Evolutionary conservation across 2,113 vertebrate species (phyloP), one percentile per base, ranked within the genome.

Genomic region (Salvator merianae): DNA sequence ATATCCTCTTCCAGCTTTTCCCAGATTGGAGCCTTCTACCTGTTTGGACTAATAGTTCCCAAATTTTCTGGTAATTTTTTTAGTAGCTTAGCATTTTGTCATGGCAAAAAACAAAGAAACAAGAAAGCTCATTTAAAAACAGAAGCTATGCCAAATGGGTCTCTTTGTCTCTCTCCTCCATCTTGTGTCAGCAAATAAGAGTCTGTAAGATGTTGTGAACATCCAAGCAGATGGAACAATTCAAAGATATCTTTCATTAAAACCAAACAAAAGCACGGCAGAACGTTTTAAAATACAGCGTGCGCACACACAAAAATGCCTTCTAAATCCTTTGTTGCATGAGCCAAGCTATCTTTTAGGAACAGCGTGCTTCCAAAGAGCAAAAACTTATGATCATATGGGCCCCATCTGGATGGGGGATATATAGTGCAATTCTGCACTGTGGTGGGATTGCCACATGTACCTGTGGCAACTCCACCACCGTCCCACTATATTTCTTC

Each of bases 91-190:
- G n/a, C n/a, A n/a, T 40, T 91, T 72, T 20, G 0, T 7, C 4
- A 7, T 2, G 38, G 20, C 7, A 2, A 66, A 70, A 47, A 71
- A 50, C n/a, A 47, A n/a, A n/a, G n/a, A n/a, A 47, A 47, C 43
- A 47, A 47, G 43, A 47, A 47, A 47, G 43, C 26, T 43, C 55
- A 24, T 76, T 86, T 74, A 65, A 88, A 90, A 90, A 83, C 50
- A 91, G 66, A 76, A 86, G 69, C 4, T 55, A 4, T 43, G 10
- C 53, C 18, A 68, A 86, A 10, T 38, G 70, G 59, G 84, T 76
- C 53, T 47, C 43, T 47, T 47, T 47, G 43, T 89, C 88, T 88
- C 50, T 24, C 55, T 87, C 88, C 87, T 59, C 24, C 71, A 75
- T 87, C 62, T 84, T 78, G 38, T 53, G 6, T 78, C 85, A 69